Base-by-base conservation (phyloP, 2,797 vertebrate genomes). In the Lepidocolaptes lacrymiger region DNA sequence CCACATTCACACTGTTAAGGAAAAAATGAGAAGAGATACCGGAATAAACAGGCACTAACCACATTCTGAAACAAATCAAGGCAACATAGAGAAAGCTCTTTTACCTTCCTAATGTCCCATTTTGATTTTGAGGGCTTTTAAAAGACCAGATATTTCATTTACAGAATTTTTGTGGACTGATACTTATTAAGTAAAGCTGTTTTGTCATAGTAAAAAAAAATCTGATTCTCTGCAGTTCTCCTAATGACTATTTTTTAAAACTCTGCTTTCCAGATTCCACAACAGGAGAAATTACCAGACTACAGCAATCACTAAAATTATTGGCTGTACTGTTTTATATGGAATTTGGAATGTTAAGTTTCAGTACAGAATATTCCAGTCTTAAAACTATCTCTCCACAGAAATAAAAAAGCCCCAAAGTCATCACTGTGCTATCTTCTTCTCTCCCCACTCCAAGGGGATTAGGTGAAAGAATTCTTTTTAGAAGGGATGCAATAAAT, bases 391-490 rank as follows among this genome's bases (percentile, higher is more conserved):
- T 44, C 59, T 72, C 18, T 58, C 58, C 24, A 14, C 51, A 66
- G 37, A 81, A 88, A 78, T 16, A 30, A 52, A 59, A 84, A 43
- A 69, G 15, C 1, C 4, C 1, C 0, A 5, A 63, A 92, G 30
- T 41, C 58, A 78, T 44, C 51, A 37, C n/a, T 11, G 30, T 14
- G 24, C 23, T 91, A 64, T 68, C 74, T 66, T 81, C 81, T 83
- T 62, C 49, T 77, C 49, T 81, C 49, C 36, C 32, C 41, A 69
- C 62, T 78, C 37, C 76, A 88, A 9, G 7, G 26, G 39, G 73
- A 95, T 91, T 91, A 91, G 55, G 55, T 61, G 63, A 71, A 95
- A 77, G 56, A 92, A 92, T 87, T 77, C 63, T 64, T 95, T 95
- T 52, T 19, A 85, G 67, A 89, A 85, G 55, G n/a, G 1, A 79